Conservation (phyloP, 2,888 invertebrate genomes). For the Meiosimyza decipiens region DNA sequence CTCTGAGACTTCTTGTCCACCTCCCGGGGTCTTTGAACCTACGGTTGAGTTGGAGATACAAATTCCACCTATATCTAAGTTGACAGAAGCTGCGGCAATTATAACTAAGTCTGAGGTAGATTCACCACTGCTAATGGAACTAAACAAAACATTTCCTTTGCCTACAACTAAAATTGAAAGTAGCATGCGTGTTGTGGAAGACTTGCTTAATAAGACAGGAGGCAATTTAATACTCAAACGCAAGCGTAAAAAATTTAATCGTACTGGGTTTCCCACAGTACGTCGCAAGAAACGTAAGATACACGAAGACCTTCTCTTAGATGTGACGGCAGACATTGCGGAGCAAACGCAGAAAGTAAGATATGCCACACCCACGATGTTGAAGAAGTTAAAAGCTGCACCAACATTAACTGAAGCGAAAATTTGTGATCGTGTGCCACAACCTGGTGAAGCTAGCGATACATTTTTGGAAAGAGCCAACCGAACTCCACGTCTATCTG, state of each 20-base stretch:
- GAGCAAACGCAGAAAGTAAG: constrained; percentile 27
- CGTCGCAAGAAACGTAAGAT: constrained; percentile 82
- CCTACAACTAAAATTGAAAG: constrained; percentile 51
- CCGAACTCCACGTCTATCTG: constrained; percentile 70
- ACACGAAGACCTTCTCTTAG: constrained; percentile 44
- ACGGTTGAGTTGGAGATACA: constrained; percentile 76
- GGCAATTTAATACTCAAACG: constrained; percentile 67
- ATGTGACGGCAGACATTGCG: constrained; percentile 37
- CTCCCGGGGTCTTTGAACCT: constrained; percentile 78
- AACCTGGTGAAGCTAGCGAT: constrained; percentile 75
- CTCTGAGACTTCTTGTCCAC: constrained; percentile 63
- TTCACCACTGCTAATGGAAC: constrained; percentile 64
- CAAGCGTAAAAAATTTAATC: constrained; percentile 82
- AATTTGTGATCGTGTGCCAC: constrained; percentile 75
- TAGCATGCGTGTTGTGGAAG: constrained; percentile 58
- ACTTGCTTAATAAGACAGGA: constrained; percentile 63
- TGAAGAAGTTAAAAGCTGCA: constrained; percentile 17
- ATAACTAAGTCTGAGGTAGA: constrained; percentile 68
- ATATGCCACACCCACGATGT: constrained; percentile 30
- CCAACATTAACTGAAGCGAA: constrained; percentile 37
- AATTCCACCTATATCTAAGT: constrained; percentile 71
- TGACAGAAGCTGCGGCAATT: constrained; percentile 65
- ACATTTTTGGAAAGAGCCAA: constrained; percentile 73
- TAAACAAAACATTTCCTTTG: constrained; percentile 50
- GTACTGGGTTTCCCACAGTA: constrained; percentile 88